These are phyloP conservation scores for Megaleporinus macrocephalus DNA, from an alignment of 2,113 vertebrate genomes.

Conservation along the genomic window DNA sequence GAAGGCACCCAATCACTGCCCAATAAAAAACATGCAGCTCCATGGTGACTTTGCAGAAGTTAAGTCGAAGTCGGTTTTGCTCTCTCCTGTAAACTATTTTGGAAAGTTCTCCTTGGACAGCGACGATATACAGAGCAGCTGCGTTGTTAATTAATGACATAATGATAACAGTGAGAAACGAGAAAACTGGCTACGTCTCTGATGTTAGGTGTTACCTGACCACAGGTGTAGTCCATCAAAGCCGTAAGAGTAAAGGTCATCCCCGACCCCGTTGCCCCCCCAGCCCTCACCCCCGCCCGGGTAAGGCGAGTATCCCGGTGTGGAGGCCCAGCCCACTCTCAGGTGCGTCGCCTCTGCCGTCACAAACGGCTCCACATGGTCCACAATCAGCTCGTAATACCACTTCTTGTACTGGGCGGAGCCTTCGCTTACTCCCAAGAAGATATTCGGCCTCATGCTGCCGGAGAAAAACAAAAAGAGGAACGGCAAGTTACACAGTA, in stretches of 20 bases:
- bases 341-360: constrained; percentile 93
- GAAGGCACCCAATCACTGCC: too few species aligned
- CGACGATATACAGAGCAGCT: too few species aligned
- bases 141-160: too few species aligned
- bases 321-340: constrained; percentile 94
- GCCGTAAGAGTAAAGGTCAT: constrained; percentile 53
- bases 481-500: not conserved
- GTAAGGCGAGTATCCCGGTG: constrained; percentile 89
- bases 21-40: too few species aligned
- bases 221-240: constrained; percentile 76
- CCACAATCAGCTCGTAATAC: constrained; percentile 96
- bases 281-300: constrained; percentile 93
- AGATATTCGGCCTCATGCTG: constrained; percentile 96
- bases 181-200: too few species aligned
- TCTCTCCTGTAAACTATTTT: too few species aligned
- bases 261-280: constrained; percentile 94
- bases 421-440: constrained; percentile 92
- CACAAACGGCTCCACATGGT: constrained; percentile 87
- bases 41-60: too few species aligned
- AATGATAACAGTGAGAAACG: too few species aligned
- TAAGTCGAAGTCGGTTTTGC: too few species aligned
- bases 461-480: constrained; percentile 19
- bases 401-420: constrained; percentile 96
- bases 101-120: too few species aligned
- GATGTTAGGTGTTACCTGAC: constrained; percentile 82